These are phyloP conservation scores for Isoperla grammatica DNA, from an alignment of 2,888 invertebrate genomes.

Conservation along the genomic window DNA sequence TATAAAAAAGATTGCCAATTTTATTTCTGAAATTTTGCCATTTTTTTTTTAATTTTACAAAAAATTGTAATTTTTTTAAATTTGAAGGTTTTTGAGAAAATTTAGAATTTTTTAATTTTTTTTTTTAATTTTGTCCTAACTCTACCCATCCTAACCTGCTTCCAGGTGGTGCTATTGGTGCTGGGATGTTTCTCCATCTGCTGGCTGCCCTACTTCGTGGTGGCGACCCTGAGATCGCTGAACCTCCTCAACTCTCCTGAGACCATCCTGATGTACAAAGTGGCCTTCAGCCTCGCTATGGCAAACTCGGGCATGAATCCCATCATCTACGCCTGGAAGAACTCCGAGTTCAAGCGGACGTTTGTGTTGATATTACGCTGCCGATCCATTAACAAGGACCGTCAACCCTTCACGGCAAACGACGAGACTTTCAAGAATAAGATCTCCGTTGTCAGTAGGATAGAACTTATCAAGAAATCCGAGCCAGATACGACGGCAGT, in stretches of 20 bases:
- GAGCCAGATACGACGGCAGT: too few species aligned
- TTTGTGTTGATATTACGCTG: slow-evolving; percentile 63
- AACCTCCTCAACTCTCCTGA: slow-evolving; percentile 40
- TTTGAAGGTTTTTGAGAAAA: too few species aligned
- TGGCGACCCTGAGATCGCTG: slow-evolving; percentile 57
- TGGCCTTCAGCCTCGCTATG: slow-evolving; percentile 66
- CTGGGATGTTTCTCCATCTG: slow-evolving; percentile 74
- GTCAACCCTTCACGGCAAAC: slow-evolving; percentile 8
- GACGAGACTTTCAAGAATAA: slow-evolving; percentile 1
- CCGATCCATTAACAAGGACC: slow-evolving; percentile 50
- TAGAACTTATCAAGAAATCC: too few species aligned
- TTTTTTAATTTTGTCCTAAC: too few species aligned
- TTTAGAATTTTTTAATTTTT: too few species aligned
- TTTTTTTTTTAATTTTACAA: too few species aligned
- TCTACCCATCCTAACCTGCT: too few species aligned
- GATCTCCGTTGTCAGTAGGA: too few species aligned
- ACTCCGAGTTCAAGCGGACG: slow-evolving; percentile 67
- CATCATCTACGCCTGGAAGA: slow-evolving; percentile 81
- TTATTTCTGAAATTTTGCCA: too few species aligned
- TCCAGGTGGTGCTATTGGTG: slow-evolving; percentile 72
- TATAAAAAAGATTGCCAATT: too few species aligned
- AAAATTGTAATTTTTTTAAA: too few species aligned
- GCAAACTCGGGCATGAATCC: slow-evolving; percentile 78
- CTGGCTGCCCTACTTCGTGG: slow-evolving; percentile 74
- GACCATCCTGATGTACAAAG: slow-evolving; percentile 51